These are phyloP conservation scores for Sebastes umbrosus DNA, from an alignment of 2,797 vertebrate species.

Conservation along the genomic window DNA sequence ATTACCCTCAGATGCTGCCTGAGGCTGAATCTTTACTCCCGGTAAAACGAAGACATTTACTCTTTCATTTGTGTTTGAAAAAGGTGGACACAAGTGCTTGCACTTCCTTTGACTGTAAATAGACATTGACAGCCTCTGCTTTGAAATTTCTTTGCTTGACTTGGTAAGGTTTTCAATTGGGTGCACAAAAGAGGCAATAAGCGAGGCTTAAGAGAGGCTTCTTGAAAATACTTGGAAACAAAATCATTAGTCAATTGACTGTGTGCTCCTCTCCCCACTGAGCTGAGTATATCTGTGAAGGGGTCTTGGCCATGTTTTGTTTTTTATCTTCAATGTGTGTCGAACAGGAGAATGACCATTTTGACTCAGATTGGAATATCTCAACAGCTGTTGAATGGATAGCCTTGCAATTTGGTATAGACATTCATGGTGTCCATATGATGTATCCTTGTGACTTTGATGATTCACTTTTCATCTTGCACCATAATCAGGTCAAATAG, in stretches of 20 bases:
- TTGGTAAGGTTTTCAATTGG: conserved; percentile 65
- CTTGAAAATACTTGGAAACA: conserved; percentile 51
- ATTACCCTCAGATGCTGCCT: conserved; percentile 37
- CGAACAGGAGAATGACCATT: not conserved
- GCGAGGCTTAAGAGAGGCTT: conserved; percentile 46
- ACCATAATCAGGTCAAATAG: not conserved
- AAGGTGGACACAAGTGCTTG: conserved; percentile 42
- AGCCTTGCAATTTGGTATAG: not conserved
- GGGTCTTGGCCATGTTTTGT: conserved; percentile 18
- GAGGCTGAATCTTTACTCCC: conserved; percentile 38
- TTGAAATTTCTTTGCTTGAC: conserved; percentile 58
- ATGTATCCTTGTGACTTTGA: not conserved
- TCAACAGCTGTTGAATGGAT: not conserved
- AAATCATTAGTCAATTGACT: conserved; percentile 74
- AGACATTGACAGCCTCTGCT: conserved; percentile 55
- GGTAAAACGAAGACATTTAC: conserved; percentile 35
- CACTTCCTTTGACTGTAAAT: conserved; percentile 54
- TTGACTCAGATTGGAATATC: not conserved
- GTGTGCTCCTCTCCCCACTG: not conserved
- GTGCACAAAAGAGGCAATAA: conserved; percentile 51
- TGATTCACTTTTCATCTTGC: not conserved
- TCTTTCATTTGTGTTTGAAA: conserved; percentile 43
- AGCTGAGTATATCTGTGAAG: conserved; percentile 22
- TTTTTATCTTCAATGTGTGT: conserved; percentile 7
- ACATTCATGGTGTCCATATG: not conserved